Evolutionary conservation across 2,797 vertebrate genomes (phyloP), one percentile per base, ranked within the genome.

Genomic region (Esox lucius): DNA sequence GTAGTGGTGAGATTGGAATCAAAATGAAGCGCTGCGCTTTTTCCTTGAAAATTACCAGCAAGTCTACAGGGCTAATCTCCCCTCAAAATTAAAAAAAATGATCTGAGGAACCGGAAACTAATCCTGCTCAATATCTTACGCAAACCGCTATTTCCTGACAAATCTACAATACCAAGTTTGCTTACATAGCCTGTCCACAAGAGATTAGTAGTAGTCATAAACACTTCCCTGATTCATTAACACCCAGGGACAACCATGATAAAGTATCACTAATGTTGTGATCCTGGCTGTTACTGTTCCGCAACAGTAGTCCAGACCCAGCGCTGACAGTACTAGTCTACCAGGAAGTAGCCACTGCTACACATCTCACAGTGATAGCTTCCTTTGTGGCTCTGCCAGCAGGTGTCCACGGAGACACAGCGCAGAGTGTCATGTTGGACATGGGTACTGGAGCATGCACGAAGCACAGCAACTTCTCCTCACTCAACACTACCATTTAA

Each of bases 401-500:
- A 67, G 65, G 46, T 75, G 73, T 62, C 68, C 19, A n/a, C 39
- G 31, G 26, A 56, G 53, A 73, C 31, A 46, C 19, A 26, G 33
- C 22, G 68, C 53, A 65, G 19, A 66, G 16, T 33, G 28, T 26
- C 53, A 22, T 12, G 73, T 8, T 70, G 42, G 1, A 17, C n/a
- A 9, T 70, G 42, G 66, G 7, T 28, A 68, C 24, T 22, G 33
- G n/a, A 42, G 39, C 33, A 68, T n/a, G 24, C 15, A 15, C 8
- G n/a, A 19, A 61, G 56, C 56, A 56, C 53, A 61, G 11, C 56
- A 24, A 17, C 68, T 22, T 24, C 39, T 35, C 13, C 71, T 81
- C 56, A 74, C n/a, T 85, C 78, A 79, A 73, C 79, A 73, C 80
- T 87, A 86, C 88, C 88, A 83, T 92, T 86, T 91, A 91, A 88